These are phyloP conservation scores for Drosophila serrata DNA, from an alignment of 1,140 invertebrate species.

Conservation along the genomic window DNA sequence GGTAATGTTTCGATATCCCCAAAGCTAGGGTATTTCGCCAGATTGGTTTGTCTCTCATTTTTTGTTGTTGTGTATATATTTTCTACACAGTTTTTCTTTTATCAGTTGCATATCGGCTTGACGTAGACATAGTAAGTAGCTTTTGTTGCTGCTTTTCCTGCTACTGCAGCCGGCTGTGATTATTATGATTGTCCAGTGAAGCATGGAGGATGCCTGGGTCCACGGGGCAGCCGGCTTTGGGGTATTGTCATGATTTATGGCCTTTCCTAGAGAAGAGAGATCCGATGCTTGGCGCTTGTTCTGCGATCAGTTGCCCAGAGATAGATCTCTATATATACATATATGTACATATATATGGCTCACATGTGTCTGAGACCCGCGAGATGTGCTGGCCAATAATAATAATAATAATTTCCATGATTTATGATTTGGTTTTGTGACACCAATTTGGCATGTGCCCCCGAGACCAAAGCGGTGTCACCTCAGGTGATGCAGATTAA, in stretches of 20 bases:
- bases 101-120: conserved; percentile 80
- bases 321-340: conserved; percentile 60
- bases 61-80: conserved; percentile 66
- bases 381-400: conserved; percentile 66
- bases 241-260: conserved; percentile 74
- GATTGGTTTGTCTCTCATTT: conserved; percentile 52
- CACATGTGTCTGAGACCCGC: conserved; percentile 39
- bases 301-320: conserved; percentile 55
- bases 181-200: conserved; percentile 83
- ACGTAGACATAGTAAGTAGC: conserved; percentile 83
- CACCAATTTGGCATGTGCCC: conserved; percentile 74
- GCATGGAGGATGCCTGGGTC: conserved; percentile 71
- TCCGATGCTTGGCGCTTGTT: conserved; percentile 63
- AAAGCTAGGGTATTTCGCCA: conserved; percentile 31
- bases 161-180: conserved; percentile 68
- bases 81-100: conserved; percentile 70
- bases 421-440: conserved; percentile 79
- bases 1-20: not conserved
- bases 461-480: conserved; percentile 29
- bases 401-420: conserved; percentile 82
- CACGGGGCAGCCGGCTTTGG: conserved; percentile 49
- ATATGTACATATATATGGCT: conserved; percentile 34
- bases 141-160: conserved; percentile 76
- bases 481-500: conserved; percentile 47
- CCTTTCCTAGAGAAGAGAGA: conserved; percentile 56